Evolutionary conservation across 2,888 invertebrate genomes (phyloP).

Genomic region (Yponomeuta sedellus): DNA sequence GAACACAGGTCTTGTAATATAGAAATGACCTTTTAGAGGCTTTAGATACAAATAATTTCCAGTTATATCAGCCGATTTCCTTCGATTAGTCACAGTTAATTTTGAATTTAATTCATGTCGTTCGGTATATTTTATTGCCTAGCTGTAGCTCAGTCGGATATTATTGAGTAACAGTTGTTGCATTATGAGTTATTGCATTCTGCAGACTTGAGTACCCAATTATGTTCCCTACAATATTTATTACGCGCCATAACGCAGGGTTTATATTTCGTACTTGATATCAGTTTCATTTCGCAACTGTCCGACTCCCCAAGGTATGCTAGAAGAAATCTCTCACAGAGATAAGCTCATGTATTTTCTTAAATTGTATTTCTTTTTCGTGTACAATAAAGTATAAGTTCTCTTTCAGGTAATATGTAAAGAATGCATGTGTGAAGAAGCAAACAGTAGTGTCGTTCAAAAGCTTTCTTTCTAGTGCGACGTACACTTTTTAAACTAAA

Average conservation of each 20-base stretch:
- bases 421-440: no score
- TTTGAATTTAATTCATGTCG: neutral
- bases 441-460: no score
- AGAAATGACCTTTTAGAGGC: neutral
- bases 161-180: neutral
- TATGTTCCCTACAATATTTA: neutral
- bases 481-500: no score
- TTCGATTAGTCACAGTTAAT: slow-evolving; percentile 1
- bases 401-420: no score
- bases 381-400: no score
- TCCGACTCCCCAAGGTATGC: no score
- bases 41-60: neutral
- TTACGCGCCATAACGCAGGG: neutral
- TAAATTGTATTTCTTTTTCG: no score
- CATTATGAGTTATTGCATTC: neutral
- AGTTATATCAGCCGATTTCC: neutral
- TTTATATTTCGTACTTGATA: neutral
- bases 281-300: neutral
- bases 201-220: neutral
- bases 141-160: no score
- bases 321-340: no score
- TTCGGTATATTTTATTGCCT: neutral
- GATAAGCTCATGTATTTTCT: no score
- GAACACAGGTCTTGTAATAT: no score
- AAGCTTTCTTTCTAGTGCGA: no score